Base-by-base conservation (phyloP, 2,888 invertebrate species). In the Disparrhopalites patrizii region DNA sequence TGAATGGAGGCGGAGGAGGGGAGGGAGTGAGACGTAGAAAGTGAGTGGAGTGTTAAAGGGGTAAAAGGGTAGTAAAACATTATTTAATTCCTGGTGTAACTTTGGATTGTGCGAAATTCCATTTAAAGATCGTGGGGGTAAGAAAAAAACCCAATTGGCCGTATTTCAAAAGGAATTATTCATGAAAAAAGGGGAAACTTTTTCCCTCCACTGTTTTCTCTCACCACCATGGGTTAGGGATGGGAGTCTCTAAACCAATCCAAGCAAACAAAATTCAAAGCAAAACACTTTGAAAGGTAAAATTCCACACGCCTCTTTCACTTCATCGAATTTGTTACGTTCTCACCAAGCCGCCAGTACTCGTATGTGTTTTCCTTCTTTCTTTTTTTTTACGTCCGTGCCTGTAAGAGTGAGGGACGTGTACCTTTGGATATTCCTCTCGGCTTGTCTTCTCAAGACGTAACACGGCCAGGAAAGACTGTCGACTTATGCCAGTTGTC, bases 171-270 rank as follows among this genome's bases (percentile, higher is more conserved):
- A 61, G 61, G 61, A 61, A 61, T 61, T 61, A 61, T 61, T 61
- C 61, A 61, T 61, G 61, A 61, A 61, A 61, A 52, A n/a, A n/a
- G n/a, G n/a, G n/a, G 61, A 61, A 61, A 61, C 50, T 61, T 61
- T 61, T 36, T 25, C n/a, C n/a, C n/a, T n/a, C n/a, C n/a, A 23
- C 51, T 51, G 50, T 61, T 18, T 61, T 36, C 50, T 25, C 18
- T 13, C 27, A 23, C 2, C 8, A 52, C 4, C 28, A 54, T 54
- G 54, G 28, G 30, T 54, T n/a, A n/a, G 54, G 54, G 15, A 54
- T 54, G 54, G 54, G 54, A 54, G 33, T 23, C 20, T 20, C 28
- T 57, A 57, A 50, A 61, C 33, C 51, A 61, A 61, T 61, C 51
- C 51, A 51, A 51, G 61, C 51, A 61, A 61, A 61, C 33, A 18